Evolutionary conservation across 2,888 invertebrate species (phyloP).

Genomic region (Petrophora chlorosata): DNA sequence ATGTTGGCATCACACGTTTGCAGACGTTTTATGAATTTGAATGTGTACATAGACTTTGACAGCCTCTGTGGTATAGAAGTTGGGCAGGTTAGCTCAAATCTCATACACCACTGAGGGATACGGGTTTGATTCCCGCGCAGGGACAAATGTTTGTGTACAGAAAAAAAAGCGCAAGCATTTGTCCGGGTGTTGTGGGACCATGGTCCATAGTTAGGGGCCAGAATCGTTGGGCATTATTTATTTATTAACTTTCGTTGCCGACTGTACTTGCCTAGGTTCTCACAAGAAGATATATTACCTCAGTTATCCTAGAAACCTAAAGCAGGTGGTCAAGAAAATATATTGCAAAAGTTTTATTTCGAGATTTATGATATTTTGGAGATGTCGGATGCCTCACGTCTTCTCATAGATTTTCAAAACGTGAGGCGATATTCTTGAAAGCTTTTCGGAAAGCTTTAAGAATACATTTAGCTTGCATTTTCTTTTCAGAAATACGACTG

Average conservation of each 20-base stretch:
- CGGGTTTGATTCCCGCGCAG: too few relatives aligned
- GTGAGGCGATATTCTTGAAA: constrained; percentile 8
- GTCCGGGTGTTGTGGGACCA: too few relatives aligned
- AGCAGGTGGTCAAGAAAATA: constrained; percentile 12
- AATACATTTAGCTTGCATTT: background rate
- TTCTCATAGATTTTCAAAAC: constrained; percentile 1
- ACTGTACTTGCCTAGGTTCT: background rate
- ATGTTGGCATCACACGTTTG: too few relatives aligned
- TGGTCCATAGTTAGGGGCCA: too few relatives aligned
- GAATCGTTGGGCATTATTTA: too few relatives aligned
- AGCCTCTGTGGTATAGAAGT: too few relatives aligned
- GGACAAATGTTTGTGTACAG: too few relatives aligned
- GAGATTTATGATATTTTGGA: background rate
- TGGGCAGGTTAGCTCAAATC: too few relatives aligned
- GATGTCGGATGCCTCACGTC: background rate
- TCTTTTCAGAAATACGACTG: background rate
- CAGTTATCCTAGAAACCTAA: constrained; percentile 7
- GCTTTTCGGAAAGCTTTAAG: constrained; percentile 14
- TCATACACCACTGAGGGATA: too few relatives aligned
- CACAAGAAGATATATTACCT: constrained; percentile 4
- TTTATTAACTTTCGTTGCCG: background rate
- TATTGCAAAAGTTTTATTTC: constrained; percentile 18
- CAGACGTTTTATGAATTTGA: too few relatives aligned
- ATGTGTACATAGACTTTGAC: too few relatives aligned
- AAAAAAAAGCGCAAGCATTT: too few relatives aligned